Conservation (phyloP, 2,113 vertebrate genomes). For the Esox niger region DNA sequence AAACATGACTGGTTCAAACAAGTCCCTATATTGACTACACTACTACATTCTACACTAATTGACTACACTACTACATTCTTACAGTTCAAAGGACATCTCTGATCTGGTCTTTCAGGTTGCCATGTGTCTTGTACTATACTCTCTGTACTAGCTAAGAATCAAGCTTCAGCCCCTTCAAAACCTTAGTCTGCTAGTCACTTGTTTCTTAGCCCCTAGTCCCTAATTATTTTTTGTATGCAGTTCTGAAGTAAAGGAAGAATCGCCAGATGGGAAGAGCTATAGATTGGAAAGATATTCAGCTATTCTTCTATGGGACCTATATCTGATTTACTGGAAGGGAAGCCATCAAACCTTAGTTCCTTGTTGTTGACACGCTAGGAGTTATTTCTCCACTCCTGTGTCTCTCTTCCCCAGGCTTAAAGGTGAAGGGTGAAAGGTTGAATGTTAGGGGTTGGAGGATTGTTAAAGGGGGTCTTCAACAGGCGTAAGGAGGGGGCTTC, state of each 20-base stretch:
- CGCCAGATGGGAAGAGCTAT: background rate
- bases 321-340: background rate
- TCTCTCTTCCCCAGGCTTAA: background rate
- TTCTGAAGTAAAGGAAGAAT: background rate
- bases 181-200: too few species aligned
- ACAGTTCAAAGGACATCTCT: too few species aligned
- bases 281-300: background rate
- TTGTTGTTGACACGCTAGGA: background rate
- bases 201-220: background rate
- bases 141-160: slow-evolving; percentile 17
- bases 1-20: background rate
- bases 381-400: background rate
- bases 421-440: background rate
- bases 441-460: background rate
- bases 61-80: too few species aligned
- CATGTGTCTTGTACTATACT: slow-evolving; percentile 43
- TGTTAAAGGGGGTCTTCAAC: slow-evolving; percentile 60
- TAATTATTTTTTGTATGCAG: background rate
- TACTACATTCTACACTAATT: too few species aligned
- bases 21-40: too few species aligned
- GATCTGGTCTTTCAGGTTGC: too few species aligned
- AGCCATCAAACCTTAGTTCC: background rate
- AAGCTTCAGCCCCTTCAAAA: background rate
- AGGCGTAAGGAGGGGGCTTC: slow-evolving; percentile 90
- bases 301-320: background rate